phyloP scores from a whole-genome alignment of 2,797 vertebrate species.

The Amblyopsis hoosieri region DNA sequence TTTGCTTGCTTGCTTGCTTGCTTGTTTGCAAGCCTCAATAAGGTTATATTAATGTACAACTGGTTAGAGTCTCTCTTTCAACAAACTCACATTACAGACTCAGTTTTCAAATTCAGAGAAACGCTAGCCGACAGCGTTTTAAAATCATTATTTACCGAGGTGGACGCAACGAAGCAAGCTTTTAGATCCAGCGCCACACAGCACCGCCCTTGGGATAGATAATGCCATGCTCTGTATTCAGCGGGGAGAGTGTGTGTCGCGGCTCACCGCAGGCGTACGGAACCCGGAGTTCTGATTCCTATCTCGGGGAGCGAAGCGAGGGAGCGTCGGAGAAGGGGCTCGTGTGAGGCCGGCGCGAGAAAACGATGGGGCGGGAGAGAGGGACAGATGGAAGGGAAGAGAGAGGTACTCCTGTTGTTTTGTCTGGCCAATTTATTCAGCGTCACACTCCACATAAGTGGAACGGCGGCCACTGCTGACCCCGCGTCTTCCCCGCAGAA shows the following conservation, averaged over 20 bases:
- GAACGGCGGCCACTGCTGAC: conserved; percentile 41
- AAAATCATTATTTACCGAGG: too few species aligned
- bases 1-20: too few species aligned
- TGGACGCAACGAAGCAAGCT: too few species aligned
- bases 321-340: neutral
- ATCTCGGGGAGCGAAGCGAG: neutral
- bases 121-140: too few species aligned
- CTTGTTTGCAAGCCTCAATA: too few species aligned
- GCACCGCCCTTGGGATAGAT: neutral
- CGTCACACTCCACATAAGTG: conserved; percentile 48
- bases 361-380: neutral
- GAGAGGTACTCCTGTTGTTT: conserved; percentile 20
- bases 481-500: conserved; percentile 30
- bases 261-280: too few species aligned
- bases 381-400: conserved; percentile 1
- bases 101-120: too few species aligned
- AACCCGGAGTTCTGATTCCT: neutral
- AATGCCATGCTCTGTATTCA: conserved; percentile 10
- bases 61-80: too few species aligned
- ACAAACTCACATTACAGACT: too few species aligned
- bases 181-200: too few species aligned
- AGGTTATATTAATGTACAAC: too few species aligned
- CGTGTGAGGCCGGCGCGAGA: neutral
- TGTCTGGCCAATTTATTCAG: conserved; percentile 39
- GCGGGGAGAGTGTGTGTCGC: neutral